phyloP scores from a whole-genome alignment of 2,888 invertebrate genomes.

The Netelia fuscicornis region DNA sequence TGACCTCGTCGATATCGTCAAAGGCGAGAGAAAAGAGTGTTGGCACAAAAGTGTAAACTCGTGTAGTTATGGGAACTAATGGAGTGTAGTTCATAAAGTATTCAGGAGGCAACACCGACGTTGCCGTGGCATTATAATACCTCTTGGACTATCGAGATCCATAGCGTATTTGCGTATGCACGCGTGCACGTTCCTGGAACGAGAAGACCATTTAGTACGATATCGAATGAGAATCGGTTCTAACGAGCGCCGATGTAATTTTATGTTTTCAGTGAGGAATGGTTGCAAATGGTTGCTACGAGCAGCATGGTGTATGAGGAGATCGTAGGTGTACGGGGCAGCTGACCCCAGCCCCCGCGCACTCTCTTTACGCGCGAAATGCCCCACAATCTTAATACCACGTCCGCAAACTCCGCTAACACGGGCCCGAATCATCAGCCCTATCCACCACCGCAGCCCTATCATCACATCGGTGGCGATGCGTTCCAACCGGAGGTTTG shows the following conservation, averaged over 20 bases:
- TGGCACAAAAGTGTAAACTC: conserved; percentile 41
- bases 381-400: conserved; percentile 83
- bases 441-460: conserved; percentile 79
- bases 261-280: conserved; percentile 73
- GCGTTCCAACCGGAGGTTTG: conserved; percentile 84
- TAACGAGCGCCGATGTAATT: not conserved
- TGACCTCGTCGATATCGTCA: conserved; percentile 54
- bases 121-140: conserved; percentile 3
- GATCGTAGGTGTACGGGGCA: conserved; percentile 84
- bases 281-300: conserved; percentile 81
- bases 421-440: conserved; percentile 81
- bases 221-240: conserved; percentile 6
- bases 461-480: conserved; percentile 78
- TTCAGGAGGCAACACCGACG: conserved; percentile 28
- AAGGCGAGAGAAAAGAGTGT: conserved; percentile 27
- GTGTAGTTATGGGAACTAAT: conserved; percentile 15
- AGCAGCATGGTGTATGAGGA: conserved; percentile 85
- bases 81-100: conserved; percentile 44
- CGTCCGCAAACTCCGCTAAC: conserved; percentile 82
- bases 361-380: conserved; percentile 83
- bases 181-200: not conserved
- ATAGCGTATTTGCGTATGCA: not conserved
- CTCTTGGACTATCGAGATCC: conserved; percentile 44
- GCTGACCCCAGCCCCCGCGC: conserved; percentile 85
- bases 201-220: not conserved